Base-by-base conservation (phyloP, 2,797 vertebrate species). In the Siniperca undulata region DNA sequence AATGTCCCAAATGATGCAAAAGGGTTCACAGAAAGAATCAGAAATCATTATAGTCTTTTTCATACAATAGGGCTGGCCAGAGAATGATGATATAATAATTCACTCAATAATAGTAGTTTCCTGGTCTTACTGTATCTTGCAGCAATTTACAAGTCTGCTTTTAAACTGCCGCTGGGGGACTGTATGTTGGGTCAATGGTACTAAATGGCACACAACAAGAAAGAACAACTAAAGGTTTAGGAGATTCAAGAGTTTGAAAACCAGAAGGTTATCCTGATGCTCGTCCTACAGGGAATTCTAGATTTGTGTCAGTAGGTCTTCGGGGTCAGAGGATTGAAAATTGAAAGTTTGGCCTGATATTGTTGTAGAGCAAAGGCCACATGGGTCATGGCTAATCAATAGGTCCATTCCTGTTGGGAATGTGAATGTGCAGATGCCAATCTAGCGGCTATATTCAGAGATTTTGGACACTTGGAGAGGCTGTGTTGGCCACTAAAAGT, bases 321-420 rank as follows among this genome's bases (percentile, higher is more conserved):
- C 0, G 3, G 77, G 79, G 70, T 70, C 55, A 70, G 20, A 48
- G 20, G 27, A 72, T 16, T 53, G 42, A 61, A 79, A 72, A 77
- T 74, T 61, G 14, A 59, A 84, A 62, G 70, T 81, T 59, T 81
- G 62, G 61, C 82, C 55, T 64, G 34, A 52, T 50, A 24, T 22
- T 70, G 19, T 73, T 56, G 1, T 14, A 42, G 44, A 68, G 58
- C 20, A 70, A 59, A 76, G 70, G 85, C 80, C 55, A 64, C n/a
- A 50, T n/a, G 14, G 83, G 68, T 74, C 40, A 17, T 4, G 13
- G 60, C 27, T 80, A 64, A 86, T 83, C 86, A 64, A 89, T 86
- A 81, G n/a, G 13, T 50, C 34, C 66, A 34, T 52, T 70, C 38
- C 80, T 65, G 34, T 61, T 36, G 48, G 74, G 58, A 81, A 79